These are phyloP conservation scores for Enteromius afrohamiltoni DNA, from an alignment of 2,797 vertebrate species.

Conservation along the genomic window DNA sequence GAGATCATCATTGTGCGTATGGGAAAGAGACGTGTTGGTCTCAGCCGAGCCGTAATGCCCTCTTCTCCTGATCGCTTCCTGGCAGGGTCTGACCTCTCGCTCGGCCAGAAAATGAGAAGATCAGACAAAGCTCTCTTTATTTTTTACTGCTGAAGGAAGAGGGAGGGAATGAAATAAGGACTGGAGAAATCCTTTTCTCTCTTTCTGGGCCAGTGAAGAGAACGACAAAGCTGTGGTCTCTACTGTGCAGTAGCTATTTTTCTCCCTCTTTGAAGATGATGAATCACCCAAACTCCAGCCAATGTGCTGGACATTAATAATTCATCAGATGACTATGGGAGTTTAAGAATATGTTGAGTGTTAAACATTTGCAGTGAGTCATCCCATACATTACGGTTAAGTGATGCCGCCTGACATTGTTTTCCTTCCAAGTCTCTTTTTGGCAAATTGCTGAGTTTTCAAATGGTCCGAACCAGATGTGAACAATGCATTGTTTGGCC, in stretches of 20 bases:
- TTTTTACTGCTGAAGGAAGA: slow-evolving; percentile 51
- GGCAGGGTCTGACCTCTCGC: slow-evolving; percentile 47
- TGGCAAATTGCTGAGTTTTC: slow-evolving; percentile 11
- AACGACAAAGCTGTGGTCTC: slow-evolving; percentile 41
- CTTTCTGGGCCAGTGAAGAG: slow-evolving; percentile 23
- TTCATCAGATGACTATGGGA: slow-evolving; percentile 15
- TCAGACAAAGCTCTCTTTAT: slow-evolving; percentile 60
- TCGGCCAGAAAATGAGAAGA: slow-evolving; percentile 28
- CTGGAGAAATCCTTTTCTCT: slow-evolving; percentile 50
- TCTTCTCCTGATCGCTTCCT: slow-evolving; percentile 43
- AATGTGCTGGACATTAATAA: neutral
- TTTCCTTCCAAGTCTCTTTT: slow-evolving; percentile 17
- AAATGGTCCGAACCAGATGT: slow-evolving; percentile 5
- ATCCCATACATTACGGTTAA: slow-evolving; percentile 30
- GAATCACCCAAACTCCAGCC: slow-evolving; percentile 47
- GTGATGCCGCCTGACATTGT: neutral
- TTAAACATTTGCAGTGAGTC: slow-evolving; percentile 33
- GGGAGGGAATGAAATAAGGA: slow-evolving; percentile 43
- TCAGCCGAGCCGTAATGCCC: slow-evolving; percentile 21
- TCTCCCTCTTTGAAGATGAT: slow-evolving; percentile 48
- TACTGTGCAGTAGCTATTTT: slow-evolving; percentile 49
- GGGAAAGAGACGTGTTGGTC: slow-evolving; percentile 29
- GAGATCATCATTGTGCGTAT: slow-evolving; percentile 28
- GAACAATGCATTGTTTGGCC: slow-evolving; percentile 22
- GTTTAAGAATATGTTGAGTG: neutral